Evolutionary conservation across 2,888 invertebrate species (phyloP), one percentile per base, ranked within the genome.

Genomic region (Junonia oenone): DNA sequence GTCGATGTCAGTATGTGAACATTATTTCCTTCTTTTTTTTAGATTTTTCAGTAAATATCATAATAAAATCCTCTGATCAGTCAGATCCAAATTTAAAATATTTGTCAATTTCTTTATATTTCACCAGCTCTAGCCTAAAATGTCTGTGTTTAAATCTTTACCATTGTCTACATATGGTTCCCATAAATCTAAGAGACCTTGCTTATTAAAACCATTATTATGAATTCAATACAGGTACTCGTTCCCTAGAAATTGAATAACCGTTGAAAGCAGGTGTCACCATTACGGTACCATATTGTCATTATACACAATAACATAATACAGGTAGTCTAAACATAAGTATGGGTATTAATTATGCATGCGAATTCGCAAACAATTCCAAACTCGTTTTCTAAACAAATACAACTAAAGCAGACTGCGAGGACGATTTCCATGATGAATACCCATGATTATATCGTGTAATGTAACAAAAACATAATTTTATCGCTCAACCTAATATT

Each of bases 361-460:
- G 22, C 19, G 48, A 15, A 9, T 26, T 22, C 22, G 35, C 33
- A 48, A 48, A 13, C 48, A 48, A 33, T 26, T 37, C 22, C 33
- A 14, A 48, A 22, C 35, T 17, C 17, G 31, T 26, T 37, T 48
- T 35, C 48, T 48, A 48, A 26, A 26, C 48, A 48, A 9, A 48
- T 37, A 35, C 14, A 22, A 26, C 6, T 11, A 35, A 48, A 48
- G 9, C 35, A 35, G 26, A 48, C 17, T 48, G 22, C 14, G 48
- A 22, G 37, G 26, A 22, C 26, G 6, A 37, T 48, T 15, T 14
- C 9, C 22, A 37, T 48, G 14, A 37, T 48, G 11, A 48, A 22
- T 40, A 6, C 17, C 11, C 4, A 19, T 26, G 38, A 47, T 29
- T 8, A 11, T 33, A 47, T 17, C 15, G 29, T 47, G 26, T 22